These are phyloP conservation scores for Istiophorus platypterus DNA, from an alignment of 2,113 vertebrate species.

Conservation along the genomic window DNA sequence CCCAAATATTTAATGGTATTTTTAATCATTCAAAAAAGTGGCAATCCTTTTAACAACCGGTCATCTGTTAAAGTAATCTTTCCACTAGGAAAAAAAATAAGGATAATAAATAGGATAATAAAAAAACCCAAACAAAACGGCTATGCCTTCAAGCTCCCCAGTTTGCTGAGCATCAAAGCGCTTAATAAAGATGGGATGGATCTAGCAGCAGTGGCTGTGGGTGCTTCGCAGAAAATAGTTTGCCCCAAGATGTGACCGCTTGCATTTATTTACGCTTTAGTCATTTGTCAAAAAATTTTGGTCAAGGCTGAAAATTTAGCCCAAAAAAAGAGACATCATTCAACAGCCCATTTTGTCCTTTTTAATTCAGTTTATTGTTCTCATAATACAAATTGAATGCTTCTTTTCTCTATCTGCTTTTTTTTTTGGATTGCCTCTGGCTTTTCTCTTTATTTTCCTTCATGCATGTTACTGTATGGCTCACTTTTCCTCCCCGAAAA, in stretches of 20 bases:
- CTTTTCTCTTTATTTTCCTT: neutral
- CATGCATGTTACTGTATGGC: neutral
- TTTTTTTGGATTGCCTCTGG: neutral
- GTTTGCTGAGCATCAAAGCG: slow-evolving; percentile 1
- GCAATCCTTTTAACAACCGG: neutral
- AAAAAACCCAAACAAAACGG: neutral
- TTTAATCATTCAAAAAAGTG: neutral
- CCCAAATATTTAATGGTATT: neutral
- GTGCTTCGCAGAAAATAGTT: neutral
- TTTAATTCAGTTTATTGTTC: neutral
- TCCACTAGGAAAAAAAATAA: neutral
- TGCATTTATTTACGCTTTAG: neutral
- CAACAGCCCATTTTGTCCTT: too few relatives aligned
- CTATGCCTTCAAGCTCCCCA: neutral
- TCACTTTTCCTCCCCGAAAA: neutral
- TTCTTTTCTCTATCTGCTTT: neutral
- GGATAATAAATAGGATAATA: neutral
- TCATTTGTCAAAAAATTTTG: neutral
- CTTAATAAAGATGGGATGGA: neutral
- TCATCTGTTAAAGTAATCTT: neutral
- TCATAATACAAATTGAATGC: neutral
- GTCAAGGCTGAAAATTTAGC: neutral
- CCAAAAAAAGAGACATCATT: neutral
- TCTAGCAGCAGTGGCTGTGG: neutral
- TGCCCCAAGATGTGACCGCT: neutral